Evolutionary conservation across 23 tunicate genomes (phyloP).

Genomic region (Ciona savignyi): DNA sequence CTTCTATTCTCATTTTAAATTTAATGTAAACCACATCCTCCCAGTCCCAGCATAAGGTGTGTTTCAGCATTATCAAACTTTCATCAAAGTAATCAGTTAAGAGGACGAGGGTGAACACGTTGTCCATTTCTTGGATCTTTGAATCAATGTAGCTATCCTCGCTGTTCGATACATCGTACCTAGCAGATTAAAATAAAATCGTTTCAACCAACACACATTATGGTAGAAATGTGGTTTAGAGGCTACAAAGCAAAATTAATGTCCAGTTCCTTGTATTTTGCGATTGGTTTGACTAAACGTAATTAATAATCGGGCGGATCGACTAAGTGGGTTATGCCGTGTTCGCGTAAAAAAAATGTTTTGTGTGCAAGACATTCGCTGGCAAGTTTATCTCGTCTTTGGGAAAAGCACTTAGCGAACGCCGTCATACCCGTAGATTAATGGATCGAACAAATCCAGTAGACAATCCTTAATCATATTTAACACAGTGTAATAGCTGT

Average conservation of each 20-base stretch:
- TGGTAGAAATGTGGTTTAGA: background rate
- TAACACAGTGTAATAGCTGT: too few species aligned
- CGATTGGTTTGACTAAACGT: background rate
- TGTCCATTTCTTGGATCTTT: conserved; percentile 82
- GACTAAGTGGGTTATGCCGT: too few species aligned
- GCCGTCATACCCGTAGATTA: too few species aligned
- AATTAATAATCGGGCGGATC: too few species aligned
- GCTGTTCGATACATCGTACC: conserved; percentile 83
- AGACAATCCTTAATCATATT: too few species aligned
- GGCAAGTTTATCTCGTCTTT: too few species aligned
- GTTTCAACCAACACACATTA: background rate
- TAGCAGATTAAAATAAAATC: conserved; percentile 10
- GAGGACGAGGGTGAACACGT: conserved; percentile 77
- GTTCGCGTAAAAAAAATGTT: too few species aligned
- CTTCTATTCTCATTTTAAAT: conserved; percentile 97
- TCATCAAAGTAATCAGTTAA: conserved; percentile 97
- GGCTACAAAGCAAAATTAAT: background rate
- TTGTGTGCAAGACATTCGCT: too few species aligned
- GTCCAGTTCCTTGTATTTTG: too few species aligned
- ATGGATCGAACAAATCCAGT: too few species aligned
- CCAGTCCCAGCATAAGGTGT: conserved; percentile 98
- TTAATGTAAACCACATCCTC: conserved; percentile 97
- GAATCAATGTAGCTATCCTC: conserved; percentile 73
- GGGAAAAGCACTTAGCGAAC: too few species aligned
- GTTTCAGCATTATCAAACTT: conserved; percentile 93